These are phyloP conservation scores for Psittacara wagleri DNA, from an alignment of 2,113 vertebrate genomes.

Conservation along the genomic window DNA sequence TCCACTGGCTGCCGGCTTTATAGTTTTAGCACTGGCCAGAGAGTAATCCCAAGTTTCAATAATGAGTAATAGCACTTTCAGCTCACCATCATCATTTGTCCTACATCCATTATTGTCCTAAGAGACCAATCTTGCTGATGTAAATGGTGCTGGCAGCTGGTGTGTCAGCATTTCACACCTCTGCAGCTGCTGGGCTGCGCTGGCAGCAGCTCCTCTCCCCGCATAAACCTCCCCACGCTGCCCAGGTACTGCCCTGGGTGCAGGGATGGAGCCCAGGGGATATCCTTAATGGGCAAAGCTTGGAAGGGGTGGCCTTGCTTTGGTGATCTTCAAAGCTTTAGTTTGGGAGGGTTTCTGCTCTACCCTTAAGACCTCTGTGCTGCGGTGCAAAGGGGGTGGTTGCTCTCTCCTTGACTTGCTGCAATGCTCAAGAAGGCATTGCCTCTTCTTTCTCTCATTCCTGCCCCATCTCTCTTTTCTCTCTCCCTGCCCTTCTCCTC, in stretches of 20 bases:
- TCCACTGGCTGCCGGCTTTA: constrained; percentile 47
- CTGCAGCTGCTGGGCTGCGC: constrained; percentile 23
- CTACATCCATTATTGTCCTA: constrained; percentile 72
- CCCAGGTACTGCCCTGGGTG: not conserved
- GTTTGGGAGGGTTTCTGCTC: not conserved
- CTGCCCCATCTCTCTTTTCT: not conserved
- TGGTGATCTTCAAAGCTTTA: not conserved
- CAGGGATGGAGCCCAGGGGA: not conserved
- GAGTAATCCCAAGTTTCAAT: constrained; percentile 62
- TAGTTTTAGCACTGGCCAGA: constrained; percentile 59
- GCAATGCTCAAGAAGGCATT: not conserved
- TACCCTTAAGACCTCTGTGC: not conserved
- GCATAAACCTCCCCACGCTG: not conserved
- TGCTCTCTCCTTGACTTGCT: not conserved
- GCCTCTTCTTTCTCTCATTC: not conserved
- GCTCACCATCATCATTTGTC: constrained; percentile 78
- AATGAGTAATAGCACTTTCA: constrained; percentile 74
- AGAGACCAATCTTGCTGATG: constrained; percentile 67
- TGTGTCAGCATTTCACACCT: constrained; percentile 67
- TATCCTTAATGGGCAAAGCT: not conserved
- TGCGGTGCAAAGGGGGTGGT: accelerated
- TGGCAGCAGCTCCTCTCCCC: not conserved
- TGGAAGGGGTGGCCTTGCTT: not conserved
- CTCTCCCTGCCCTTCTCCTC: not conserved
- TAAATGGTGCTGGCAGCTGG: constrained; percentile 74